Evolutionary conservation across 2,797 vertebrate species (phyloP).

Genomic region (Choloepus didactylus): DNA sequence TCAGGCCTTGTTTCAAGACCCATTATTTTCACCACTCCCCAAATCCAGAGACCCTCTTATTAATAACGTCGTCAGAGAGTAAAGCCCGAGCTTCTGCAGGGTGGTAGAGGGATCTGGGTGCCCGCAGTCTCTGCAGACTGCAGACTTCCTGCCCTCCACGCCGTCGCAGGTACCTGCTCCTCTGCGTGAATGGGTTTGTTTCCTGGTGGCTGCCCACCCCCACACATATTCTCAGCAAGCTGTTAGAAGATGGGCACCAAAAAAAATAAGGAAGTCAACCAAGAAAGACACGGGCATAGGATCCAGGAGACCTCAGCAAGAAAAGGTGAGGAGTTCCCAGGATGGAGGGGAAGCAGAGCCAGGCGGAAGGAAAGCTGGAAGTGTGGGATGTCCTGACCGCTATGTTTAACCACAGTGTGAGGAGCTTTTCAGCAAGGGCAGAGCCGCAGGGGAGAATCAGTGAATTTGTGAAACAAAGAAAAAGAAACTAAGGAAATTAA

Average conservation of each 20-base stretch:
- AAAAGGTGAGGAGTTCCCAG: constrained; percentile 5
- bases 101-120: neutral
- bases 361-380: neutral
- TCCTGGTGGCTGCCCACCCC: neutral
- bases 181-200: neutral
- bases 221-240: neutral
- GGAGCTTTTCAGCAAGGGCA: neutral
- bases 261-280: neutral
- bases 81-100: neutral
- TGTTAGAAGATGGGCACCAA: neutral
- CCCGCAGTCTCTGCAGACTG: neutral
- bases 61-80: neutral
- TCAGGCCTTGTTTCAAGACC: neutral
- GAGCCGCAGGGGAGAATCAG: neutral
- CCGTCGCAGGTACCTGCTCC: neutral
- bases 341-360: neutral
- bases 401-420: neutral
- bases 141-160: neutral
- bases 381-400: neutral
- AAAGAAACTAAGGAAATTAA: neutral
- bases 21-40: neutral
- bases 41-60: neutral
- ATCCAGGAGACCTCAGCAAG: neutral
- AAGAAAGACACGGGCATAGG: neutral
- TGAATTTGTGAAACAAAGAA: neutral